phyloP scores from a whole-genome alignment of 2,797 vertebrate species.

The Leptoclinus maculatus region DNA sequence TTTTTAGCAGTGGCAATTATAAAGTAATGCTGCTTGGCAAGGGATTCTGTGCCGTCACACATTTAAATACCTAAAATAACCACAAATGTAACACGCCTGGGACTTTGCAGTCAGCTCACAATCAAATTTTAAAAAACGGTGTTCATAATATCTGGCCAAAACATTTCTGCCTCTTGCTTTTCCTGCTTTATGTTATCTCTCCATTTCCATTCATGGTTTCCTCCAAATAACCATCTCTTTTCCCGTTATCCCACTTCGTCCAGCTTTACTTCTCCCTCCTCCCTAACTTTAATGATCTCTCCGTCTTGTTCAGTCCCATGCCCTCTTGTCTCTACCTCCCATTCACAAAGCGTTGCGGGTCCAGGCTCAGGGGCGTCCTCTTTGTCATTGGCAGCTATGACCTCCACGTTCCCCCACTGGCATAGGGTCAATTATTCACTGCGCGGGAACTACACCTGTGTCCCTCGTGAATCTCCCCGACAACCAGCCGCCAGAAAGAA shows the following conservation, averaged over 20 bases:
- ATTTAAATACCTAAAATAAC: constrained; percentile 54
- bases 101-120: constrained; percentile 31
- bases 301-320: constrained; percentile 33
- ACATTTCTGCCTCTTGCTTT: constrained; percentile 9
- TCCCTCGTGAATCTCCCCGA: constrained; percentile 80
- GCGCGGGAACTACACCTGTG: constrained; percentile 81
- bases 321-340: constrained; percentile 42
- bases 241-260: background rate
- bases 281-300: constrained; percentile 51
- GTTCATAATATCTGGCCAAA: constrained; percentile 15
- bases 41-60: constrained; percentile 42
- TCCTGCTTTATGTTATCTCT: constrained; percentile 8
- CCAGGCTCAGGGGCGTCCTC: constrained; percentile 71
- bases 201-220: constrained; percentile 18
- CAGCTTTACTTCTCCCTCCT: background rate
- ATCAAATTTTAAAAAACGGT: constrained; percentile 17
- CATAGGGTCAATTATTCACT: constrained; percentile 86
- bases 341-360: constrained; percentile 44
- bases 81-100: constrained; percentile 28
- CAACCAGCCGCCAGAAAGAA: constrained; percentile 78
- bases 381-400: constrained; percentile 81
- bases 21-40: constrained; percentile 37
- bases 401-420: constrained; percentile 75
- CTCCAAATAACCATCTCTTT: constrained; percentile 16
- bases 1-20: constrained; percentile 16